Percentiles rank a stretch among this genome's conserved stretches.
phyloP scores from a whole-genome alignment of 2,113 vertebrate genomes.

The Corythornis vintsioides region DNA sequence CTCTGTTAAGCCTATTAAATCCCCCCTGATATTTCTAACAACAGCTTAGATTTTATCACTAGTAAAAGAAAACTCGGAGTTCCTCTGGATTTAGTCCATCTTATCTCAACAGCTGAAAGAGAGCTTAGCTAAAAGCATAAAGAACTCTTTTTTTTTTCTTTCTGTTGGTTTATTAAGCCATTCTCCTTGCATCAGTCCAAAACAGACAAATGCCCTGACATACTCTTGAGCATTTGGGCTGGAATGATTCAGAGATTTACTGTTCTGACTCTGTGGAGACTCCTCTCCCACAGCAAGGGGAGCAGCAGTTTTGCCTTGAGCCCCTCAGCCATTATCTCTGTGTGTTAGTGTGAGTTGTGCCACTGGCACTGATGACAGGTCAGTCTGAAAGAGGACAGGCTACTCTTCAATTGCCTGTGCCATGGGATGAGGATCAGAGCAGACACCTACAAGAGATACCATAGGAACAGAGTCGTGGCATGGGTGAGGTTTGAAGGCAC shows the following conservation, averaged over 20 bases:
- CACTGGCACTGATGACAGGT: not conserved
- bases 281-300: not conserved
- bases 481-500: not conserved
- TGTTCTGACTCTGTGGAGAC: not conserved
- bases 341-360: not conserved
- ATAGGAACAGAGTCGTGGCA: rapidly evolving
- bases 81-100: slow-evolving; percentile 9
- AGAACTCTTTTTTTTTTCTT: not conserved
- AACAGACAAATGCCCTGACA: not conserved
- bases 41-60: slow-evolving; percentile 42
- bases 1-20: slow-evolving; percentile 39
- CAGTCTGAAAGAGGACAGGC: not conserved
- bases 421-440: not conserved
- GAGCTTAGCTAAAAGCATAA: slow-evolving; percentile 8
- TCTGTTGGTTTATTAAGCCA: not conserved
- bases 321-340: not conserved
- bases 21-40: slow-evolving; percentile 14
- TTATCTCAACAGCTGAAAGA: slow-evolving; percentile 18
- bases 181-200: not conserved
- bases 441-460: not conserved
- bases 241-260: not conserved
- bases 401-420: not conserved
- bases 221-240: not conserved
- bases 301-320: not conserved
- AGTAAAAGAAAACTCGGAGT: slow-evolving; percentile 1